phyloP scores from a whole-genome alignment of 2,888 invertebrate genomes.

The Brachyptera putata region DNA sequence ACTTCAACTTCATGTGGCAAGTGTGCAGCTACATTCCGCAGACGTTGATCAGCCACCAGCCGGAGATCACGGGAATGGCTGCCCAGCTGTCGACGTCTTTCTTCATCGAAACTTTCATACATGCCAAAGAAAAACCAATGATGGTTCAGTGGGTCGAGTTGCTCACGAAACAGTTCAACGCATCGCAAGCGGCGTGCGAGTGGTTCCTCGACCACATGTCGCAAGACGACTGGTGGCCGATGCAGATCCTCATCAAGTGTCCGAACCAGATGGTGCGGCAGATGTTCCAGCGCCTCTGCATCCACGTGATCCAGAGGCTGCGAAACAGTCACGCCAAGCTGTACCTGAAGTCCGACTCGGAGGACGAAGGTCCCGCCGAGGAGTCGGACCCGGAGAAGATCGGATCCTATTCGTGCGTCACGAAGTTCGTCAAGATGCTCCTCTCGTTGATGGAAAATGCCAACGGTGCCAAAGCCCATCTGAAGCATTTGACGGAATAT shows the following conservation, averaged over 20 bases:
- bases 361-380: constrained; percentile 52
- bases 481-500: constrained; percentile 87
- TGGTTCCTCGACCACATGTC: constrained; percentile 94
- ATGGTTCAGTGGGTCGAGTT: constrained; percentile 97
- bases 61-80: constrained; percentile 78
- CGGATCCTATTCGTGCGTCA: constrained; percentile 83
- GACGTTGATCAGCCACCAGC: constrained; percentile 70
- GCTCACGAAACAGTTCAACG: constrained; percentile 90
- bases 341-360: constrained; percentile 55
- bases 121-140: constrained; percentile 95
- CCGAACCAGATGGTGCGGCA: constrained; percentile 95
- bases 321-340: constrained; percentile 61
- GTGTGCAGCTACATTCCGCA: constrained; percentile 92
- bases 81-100: constrained; percentile 89
- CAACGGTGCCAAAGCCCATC: constrained; percentile 80
- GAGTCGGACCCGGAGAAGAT: constrained; percentile 54
- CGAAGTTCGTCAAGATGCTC: constrained; percentile 85
- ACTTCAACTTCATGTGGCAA: constrained; percentile 97
- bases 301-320: constrained; percentile 89
- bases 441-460: constrained; percentile 83
- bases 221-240: constrained; percentile 92
- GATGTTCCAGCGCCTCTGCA: constrained; percentile 93
- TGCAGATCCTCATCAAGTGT: constrained; percentile 90
- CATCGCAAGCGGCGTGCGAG: constrained; percentile 82
- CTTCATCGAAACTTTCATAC: constrained; percentile 94